Base-by-base conservation (phyloP, 2,888 invertebrate genomes). In the Plagodis dolabraria region DNA sequence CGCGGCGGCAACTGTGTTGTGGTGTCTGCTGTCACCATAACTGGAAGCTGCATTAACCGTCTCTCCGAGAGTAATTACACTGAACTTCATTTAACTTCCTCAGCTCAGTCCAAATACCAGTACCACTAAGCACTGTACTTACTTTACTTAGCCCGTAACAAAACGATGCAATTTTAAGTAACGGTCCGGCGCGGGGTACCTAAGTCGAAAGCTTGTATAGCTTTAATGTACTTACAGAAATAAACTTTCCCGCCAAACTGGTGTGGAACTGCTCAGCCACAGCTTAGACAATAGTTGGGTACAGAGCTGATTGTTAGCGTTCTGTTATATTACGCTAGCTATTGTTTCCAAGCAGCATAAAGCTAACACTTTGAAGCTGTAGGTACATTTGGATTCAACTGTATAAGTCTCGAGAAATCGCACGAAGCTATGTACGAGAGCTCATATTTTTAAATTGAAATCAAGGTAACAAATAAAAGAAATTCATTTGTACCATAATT, bases 31-130 rank as follows among this genome's bases (percentile, higher is more conserved):
- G 86, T 83, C 87, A 79, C 86, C 85, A 83, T 85, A 86, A 83
- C 83, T 72, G 59, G 35, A 81, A 77, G 79, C 82, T 80, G 78
- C 83, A 83, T 79, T 86, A 86, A 88, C 87, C 86, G 82, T 85
- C 85, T 82, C 86, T 84, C 83, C 68, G 85, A 86, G 89, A 89
- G 87, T 88, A 90, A 90, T 90, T 89, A 88, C 85, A 85, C 83
- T 77, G 82, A 88, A 90, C 85, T 89, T 88, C 88, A 91, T 90
- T 89, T 88, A 90, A 90, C 87, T 90, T 90, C 85, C 88, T 82
- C 83, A 79, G 86, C 88, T 86, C 83, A 79, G 82, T 83, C 86
- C 84, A 85, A 88, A 88, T 86, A 86, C 84, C 84, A 82, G 82
- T 77, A 80, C 86, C 86, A 79, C 87, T 88, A 87, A 90, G 86